A percentile compares a stretch with the other conserved stretches of the same genome.
These are phyloP conservation scores for Scaptomyza graminum DNA, from an alignment of 1,140 invertebrate genomes.

Conservation along the genomic window DNA sequence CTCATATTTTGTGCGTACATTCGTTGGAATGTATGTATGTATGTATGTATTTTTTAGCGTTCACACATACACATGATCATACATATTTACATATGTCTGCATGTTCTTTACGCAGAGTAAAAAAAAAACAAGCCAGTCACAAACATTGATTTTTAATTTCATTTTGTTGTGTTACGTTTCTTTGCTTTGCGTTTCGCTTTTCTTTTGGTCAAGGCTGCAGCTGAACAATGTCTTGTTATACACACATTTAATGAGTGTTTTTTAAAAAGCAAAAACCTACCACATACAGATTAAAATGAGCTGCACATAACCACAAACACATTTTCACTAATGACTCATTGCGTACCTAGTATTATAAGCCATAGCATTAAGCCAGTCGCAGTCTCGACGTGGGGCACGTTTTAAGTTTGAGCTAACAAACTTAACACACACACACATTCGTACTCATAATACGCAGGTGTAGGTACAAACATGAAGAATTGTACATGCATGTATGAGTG, in stretches of 20 bases:
- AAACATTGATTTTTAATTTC: constrained; percentile 12
- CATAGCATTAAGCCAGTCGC: constrained; percentile 13
- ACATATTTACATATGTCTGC: not conserved
- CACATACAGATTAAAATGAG: not conserved
- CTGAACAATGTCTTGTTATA: constrained; percentile 12
- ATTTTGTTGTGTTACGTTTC: not conserved
- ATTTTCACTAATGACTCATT: constrained; percentile 38
- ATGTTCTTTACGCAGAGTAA: not conserved
- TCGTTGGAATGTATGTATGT: not conserved
- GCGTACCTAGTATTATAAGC: constrained; percentile 23
- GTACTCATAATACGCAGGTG: constrained; percentile 1
- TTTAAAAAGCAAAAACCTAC: not conserved
- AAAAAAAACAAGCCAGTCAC: constrained; percentile 8
- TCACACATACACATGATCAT: not conserved
- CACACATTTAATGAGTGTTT: constrained; percentile 12
- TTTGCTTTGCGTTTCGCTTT: not conserved
- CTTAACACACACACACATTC: constrained; percentile 4
- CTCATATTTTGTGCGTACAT: constrained; percentile 8
- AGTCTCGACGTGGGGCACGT: constrained; percentile 18
- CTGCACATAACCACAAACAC: constrained; percentile 43
- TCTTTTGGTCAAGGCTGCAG: not conserved
- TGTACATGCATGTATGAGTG: not conserved
- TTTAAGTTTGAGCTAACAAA: constrained; percentile 28
- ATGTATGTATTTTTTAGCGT: too few species aligned
- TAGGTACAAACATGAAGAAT: not conserved